These are phyloP conservation scores for Crepidodera aurea DNA, from an alignment of 2,888 invertebrate genomes.

Conservation along the genomic window DNA sequence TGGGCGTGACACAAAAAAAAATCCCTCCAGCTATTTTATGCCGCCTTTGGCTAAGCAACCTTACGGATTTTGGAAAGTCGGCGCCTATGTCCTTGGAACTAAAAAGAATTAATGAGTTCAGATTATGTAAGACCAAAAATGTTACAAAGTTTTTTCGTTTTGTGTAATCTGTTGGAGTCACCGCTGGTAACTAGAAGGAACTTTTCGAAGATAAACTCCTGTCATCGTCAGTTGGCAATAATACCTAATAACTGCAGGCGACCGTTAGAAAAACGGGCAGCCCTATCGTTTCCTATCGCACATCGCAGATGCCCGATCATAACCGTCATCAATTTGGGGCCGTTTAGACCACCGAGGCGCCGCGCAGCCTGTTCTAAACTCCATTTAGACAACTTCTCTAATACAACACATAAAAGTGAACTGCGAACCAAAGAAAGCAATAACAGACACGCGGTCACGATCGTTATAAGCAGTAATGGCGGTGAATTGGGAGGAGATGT, in stretches of 20 bases:
- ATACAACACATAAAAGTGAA: constrained; percentile 56
- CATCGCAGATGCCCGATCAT: constrained; percentile 31
- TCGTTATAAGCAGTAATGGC: constrained; percentile 57
- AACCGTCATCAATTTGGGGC: constrained; percentile 30
- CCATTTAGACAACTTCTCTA: constrained; percentile 48
- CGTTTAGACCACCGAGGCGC: constrained; percentile 17
- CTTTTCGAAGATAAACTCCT: neutral
- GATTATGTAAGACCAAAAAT: too few relatives aligned
- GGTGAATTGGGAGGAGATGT: constrained; percentile 48
- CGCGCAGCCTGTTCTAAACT: constrained; percentile 45
- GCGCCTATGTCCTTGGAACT: too few relatives aligned
- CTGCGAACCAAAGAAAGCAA: constrained; percentile 57
- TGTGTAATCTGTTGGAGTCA: too few relatives aligned
- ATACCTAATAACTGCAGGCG: neutral
- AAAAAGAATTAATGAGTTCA: too few relatives aligned
- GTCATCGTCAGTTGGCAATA: constrained; percentile 4
- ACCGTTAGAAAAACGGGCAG: constrained; percentile 2
- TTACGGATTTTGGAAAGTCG: too few relatives aligned
- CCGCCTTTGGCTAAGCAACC: too few relatives aligned
- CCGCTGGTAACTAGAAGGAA: too few relatives aligned
- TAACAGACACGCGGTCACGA: constrained; percentile 57
- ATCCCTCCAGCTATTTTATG: too few relatives aligned
- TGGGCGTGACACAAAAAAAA: too few relatives aligned
- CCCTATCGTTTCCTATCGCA: constrained; percentile 17
- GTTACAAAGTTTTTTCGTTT: too few relatives aligned